Conservation (phyloP, 2,888 invertebrate genomes). For the Napeogenes sylphis region DNA sequence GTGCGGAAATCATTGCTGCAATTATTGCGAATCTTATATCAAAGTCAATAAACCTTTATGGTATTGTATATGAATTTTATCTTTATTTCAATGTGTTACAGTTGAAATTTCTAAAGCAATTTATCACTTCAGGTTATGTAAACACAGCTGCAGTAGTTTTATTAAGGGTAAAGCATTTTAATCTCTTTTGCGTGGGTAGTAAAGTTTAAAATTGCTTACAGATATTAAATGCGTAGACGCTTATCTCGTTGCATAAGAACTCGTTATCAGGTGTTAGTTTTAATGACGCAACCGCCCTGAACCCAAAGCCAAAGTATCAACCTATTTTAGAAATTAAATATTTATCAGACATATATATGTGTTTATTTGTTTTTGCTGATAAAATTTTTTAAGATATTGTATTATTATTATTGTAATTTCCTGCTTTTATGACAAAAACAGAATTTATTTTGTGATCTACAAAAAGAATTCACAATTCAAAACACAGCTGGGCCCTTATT, state of each 20-base stretch:
- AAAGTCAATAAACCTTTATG: conserved; percentile 27
- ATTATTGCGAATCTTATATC: conserved; percentile 24
- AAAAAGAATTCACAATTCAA: too few species aligned
- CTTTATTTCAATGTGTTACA: conserved; percentile 34
- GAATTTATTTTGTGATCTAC: too few species aligned
- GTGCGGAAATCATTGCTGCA: conserved; percentile 26
- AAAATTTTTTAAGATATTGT: conserved; percentile 5
- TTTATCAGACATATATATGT: not conserved
- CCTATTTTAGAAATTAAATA: conserved; percentile 20
- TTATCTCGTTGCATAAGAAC: conserved; percentile 69
- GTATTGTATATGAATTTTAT: conserved; percentile 13
- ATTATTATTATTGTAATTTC: too few species aligned
- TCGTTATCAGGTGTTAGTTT: conserved; percentile 39
- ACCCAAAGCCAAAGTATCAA: conserved; percentile 21
- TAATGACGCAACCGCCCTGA: conserved; percentile 46
- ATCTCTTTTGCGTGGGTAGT: conserved; percentile 32
- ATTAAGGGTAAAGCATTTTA: conserved; percentile 22
- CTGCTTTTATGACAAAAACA: too few species aligned
- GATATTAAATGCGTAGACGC: conserved; percentile 51
- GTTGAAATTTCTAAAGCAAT: conserved; percentile 43
- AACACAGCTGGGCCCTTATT: too few species aligned
- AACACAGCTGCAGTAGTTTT: conserved; percentile 16
- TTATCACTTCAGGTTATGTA: not conserved
- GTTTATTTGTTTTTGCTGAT: not conserved
- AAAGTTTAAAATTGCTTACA: conserved; percentile 38